Base-by-base conservation (phyloP, 2,113 vertebrate species). In the Sylvietta virens region DNA sequence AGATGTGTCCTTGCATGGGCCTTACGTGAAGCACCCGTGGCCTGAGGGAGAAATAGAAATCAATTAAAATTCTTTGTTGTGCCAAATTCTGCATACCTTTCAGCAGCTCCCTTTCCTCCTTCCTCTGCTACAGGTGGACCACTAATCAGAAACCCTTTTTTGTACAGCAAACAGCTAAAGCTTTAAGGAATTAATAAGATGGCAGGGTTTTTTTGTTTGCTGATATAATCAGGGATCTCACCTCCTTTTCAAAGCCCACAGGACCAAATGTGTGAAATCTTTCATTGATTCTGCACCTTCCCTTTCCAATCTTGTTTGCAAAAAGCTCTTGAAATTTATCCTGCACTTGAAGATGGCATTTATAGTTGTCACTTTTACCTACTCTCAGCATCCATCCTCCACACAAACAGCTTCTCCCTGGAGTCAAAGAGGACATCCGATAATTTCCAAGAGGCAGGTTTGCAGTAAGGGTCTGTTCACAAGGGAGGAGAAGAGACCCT, bases 281-380 rank as follows among this genome's bases (percentile, higher is more conserved):
- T 81, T 85, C 79, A 96, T 91, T 73, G 90, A 94, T 94, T 93
- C 85, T 92, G 40, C 45, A 66, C 82, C 84, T 93, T 82, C 28
- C 60, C 84, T 83, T 95, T 95, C 93, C 81, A 82, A 30, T 78
- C 74, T 77, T 83, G 67, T 95, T 91, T 90, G 74, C 35, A 67
- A 96, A 95, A 94, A 65, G 47, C 76, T 94, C 76, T 71, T 92
- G 82, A 88, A 88, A 96, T 86, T 92, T 86, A 81, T 86, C 56
- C 64, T 70, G 31, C 57, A 37, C 67, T 92, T 64, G 44, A 90
- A 80, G 53, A 95, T 28, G 82, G 69, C 60, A 92, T 90, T 94
- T 92, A 48, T 17, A 92, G 86, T 78, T 92, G 92, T 95, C 74
- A 86, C 86, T 86, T 96, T 86, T 95, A 85, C 86, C 87, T 94